Evolutionary conservation across 2,113 vertebrate genomes (phyloP).

Genomic region (Bostrychus sinensis): DNA sequence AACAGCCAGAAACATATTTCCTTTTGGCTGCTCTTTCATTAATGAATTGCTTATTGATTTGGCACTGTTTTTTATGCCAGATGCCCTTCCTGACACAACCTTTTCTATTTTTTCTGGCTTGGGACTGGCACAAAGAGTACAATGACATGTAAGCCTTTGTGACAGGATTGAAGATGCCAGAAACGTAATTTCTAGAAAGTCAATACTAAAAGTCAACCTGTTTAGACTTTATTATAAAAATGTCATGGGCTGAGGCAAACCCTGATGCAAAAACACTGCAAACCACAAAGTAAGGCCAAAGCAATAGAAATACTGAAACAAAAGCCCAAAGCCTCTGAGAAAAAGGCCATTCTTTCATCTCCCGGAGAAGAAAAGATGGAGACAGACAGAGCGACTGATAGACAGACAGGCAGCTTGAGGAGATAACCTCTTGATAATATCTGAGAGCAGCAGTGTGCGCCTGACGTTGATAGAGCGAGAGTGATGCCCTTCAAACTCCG

Average conservation of each 20-base stretch:
- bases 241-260: slow-evolving; percentile 11
- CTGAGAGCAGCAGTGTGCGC: slow-evolving; percentile 57
- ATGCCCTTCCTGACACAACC: neutral
- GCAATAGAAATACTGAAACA: slow-evolving; percentile 46
- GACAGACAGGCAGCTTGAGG: slow-evolving; percentile 56
- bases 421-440: slow-evolving; percentile 79
- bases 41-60: no score
- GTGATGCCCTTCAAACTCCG: slow-evolving; percentile 78
- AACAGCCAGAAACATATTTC: no score
- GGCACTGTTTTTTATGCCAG: no score
- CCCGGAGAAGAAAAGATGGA: slow-evolving; percentile 57
- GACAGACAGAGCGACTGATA: slow-evolving; percentile 56
- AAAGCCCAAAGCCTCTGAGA: slow-evolving; percentile 43
- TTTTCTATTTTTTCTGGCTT: neutral
- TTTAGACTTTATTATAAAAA: slow-evolving; percentile 13
- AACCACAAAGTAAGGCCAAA: slow-evolving; percentile 27
- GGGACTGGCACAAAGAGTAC: neutral
- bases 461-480: slow-evolving; percentile 76
- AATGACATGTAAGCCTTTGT: neutral
- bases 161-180: neutral
- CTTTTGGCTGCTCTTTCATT: no score
- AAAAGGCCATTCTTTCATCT: slow-evolving; percentile 51
- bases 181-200: neutral
- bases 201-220: slow-evolving; percentile 1
- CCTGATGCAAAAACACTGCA: slow-evolving; percentile 4